Evolutionary conservation across 1,140 invertebrate genomes (phyloP).

Genomic region (Drosophila triauraria): DNA sequence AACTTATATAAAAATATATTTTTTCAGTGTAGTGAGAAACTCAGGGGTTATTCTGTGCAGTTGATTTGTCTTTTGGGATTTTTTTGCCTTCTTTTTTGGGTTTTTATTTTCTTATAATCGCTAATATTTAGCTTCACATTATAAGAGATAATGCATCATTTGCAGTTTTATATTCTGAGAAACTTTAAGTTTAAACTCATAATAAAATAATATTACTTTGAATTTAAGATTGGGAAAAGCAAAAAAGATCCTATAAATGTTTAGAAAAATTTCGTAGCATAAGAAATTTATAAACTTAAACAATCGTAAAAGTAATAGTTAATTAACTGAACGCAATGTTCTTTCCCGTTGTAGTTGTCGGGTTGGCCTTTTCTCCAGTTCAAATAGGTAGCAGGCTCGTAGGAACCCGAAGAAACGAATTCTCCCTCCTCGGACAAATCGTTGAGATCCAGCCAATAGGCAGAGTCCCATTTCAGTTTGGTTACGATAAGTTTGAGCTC

Average conservation of each 20-base stretch:
- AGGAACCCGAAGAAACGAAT: not conserved
- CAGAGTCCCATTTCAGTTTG: not conserved
- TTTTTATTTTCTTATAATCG: conserved; percentile 7
- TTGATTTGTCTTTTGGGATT: conserved; percentile 8
- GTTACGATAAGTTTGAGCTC: not conserved
- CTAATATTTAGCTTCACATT: not conserved
- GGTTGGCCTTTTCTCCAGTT: not conserved
- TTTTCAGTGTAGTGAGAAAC: not conserved
- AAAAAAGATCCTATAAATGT: not conserved
- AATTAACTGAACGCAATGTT: not conserved
- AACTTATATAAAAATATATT: too few relatives aligned
- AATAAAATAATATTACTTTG: too few relatives aligned
- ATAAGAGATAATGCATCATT: not conserved
- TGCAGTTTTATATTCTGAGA: not conserved
- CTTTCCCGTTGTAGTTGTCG: not conserved
- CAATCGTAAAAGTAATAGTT: not conserved
- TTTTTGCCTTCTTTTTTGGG: not conserved
- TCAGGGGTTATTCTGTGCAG: conserved; percentile 1
- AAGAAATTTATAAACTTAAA: not conserved
- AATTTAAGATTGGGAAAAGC: too few relatives aligned
- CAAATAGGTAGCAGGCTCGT: not conserved
- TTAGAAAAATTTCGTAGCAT: not conserved
- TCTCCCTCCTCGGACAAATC: not conserved
- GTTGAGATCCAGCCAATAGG: not conserved
- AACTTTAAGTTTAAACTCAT: not conserved